Percentiles rank a stretch among this genome's conserved stretches.
phyloP scores from a whole-genome alignment of 2,888 invertebrate species.

The Yponomeuta evonymella region DNA sequence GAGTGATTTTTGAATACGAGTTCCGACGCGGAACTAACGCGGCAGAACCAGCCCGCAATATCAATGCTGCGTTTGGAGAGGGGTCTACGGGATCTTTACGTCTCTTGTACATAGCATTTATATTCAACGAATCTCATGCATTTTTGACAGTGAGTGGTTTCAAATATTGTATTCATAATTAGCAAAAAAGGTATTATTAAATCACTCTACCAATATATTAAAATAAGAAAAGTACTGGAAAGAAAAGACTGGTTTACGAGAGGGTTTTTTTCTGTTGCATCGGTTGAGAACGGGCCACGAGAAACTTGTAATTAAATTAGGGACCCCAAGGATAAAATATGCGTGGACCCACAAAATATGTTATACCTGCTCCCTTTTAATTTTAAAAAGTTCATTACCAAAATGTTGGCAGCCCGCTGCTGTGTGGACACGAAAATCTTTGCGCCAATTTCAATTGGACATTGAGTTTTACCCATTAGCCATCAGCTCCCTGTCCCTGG shows the following conservation, averaged over 20 bases:
- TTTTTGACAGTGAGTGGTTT: too few relatives aligned
- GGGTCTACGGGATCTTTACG: too few relatives aligned
- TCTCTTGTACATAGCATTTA: too few relatives aligned
- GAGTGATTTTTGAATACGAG: too few relatives aligned
- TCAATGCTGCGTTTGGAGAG: too few relatives aligned
- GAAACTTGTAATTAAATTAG: constrained; percentile 17
- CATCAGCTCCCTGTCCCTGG: too few relatives aligned
- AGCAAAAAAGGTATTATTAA: neutral
- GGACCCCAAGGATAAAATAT: constrained; percentile 13
- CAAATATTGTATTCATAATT: neutral
- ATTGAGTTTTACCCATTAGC: neutral
- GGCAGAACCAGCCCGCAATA: too few relatives aligned
- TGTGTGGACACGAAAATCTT: neutral
- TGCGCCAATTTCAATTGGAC: neutral
- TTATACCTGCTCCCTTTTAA: constrained; percentile 14
- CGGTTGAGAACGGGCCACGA: neutral
- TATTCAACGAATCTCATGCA: too few relatives aligned
- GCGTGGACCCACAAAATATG: constrained; percentile 14
- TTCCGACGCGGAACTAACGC: too few relatives aligned
- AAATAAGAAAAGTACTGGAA: too few relatives aligned
- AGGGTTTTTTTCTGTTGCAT: neutral
- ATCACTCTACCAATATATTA: too few relatives aligned
- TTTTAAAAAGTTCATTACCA: constrained; percentile 13
- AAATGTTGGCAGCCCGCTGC: neutral
- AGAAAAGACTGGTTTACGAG: too few relatives aligned